These are phyloP conservation scores for Polydrusus tereticollis DNA, from an alignment of 2,888 invertebrate genomes.

Conservation along the genomic window DNA sequence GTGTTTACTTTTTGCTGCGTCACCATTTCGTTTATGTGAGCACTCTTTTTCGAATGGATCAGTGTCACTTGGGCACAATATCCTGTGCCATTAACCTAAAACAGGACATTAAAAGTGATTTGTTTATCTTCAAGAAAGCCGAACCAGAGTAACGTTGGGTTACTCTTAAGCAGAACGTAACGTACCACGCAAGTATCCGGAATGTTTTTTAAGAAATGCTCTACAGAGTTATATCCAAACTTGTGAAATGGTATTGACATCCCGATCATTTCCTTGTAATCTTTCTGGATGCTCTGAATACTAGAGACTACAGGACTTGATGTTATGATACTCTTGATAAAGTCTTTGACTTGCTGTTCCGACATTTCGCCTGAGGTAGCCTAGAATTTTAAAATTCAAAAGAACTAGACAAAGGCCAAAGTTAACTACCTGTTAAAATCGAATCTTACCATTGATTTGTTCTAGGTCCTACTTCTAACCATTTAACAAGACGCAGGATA, in stretches of 20 bases:
- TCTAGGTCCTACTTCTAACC: background rate
- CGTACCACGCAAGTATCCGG: conserved; percentile 52
- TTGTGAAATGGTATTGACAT: conserved; percentile 55
- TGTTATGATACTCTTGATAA: conserved; percentile 56
- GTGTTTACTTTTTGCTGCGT: conserved; percentile 53
- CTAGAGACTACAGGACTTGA: conserved; percentile 54
- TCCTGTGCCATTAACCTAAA: conserved; percentile 57
- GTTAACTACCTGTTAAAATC: background rate
- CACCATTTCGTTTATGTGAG: conserved; percentile 60
- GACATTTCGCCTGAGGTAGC: background rate
- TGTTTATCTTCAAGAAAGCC: too few species aligned
- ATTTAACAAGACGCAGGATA: background rate
- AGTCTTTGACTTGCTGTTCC: conserved; percentile 50
- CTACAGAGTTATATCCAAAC: conserved; percentile 54
- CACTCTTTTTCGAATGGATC: conserved; percentile 54
- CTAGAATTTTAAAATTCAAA: background rate
- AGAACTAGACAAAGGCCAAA: background rate
- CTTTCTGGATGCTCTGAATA: conserved; percentile 52
- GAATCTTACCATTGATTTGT: background rate
- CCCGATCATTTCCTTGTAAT: conserved; percentile 57
- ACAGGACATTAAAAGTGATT: background rate
- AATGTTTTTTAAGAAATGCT: conserved; percentile 56
- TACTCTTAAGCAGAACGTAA: too few species aligned
- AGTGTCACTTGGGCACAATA: conserved; percentile 52
- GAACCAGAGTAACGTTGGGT: too few species aligned